Percentiles rank a stretch among this genome's conserved stretches.
phyloP scores from a whole-genome alignment of 2,888 invertebrate species.

The Philereme vetulata region DNA sequence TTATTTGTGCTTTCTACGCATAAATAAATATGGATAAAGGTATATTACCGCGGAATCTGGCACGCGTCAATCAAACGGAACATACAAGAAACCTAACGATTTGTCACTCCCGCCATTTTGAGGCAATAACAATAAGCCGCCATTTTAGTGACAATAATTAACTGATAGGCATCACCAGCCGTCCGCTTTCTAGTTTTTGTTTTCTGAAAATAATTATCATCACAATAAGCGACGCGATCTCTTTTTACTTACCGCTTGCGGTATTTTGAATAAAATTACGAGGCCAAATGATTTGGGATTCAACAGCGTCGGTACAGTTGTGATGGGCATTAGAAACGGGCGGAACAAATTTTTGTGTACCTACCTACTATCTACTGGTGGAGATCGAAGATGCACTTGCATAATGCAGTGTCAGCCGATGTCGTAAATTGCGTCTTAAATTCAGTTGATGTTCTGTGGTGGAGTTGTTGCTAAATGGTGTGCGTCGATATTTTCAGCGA shows the following conservation, averaged over 20 bases:
- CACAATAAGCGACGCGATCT: slow-evolving; percentile 78
- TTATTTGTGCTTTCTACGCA: slow-evolving; percentile 82
- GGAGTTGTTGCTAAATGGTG: slow-evolving; percentile 46
- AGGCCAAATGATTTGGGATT: slow-evolving; percentile 68
- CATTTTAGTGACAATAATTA: slow-evolving; percentile 83
- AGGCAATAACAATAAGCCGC: slow-evolving; percentile 75
- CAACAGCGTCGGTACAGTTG: slow-evolving; percentile 59
- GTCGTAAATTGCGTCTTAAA: slow-evolving; percentile 41
- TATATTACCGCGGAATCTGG: slow-evolving; percentile 75
- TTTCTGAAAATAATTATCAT: slow-evolving; percentile 82
- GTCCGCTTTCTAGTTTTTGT: slow-evolving; percentile 82
- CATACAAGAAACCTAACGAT: slow-evolving; percentile 73
- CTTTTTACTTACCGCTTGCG: slow-evolving; percentile 80
- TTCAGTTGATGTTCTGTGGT: slow-evolving; percentile 43
- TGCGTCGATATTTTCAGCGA: slow-evolving; percentile 65
- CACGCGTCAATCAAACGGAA: slow-evolving; percentile 82
- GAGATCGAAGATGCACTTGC: slow-evolving; percentile 40
- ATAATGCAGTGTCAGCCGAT: slow-evolving; percentile 31
- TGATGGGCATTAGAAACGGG: slow-evolving; percentile 63
- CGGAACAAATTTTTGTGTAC: slow-evolving; percentile 61
- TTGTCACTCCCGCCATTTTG: slow-evolving; percentile 79
- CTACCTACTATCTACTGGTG: slow-evolving; percentile 31
- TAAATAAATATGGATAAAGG: slow-evolving; percentile 79
- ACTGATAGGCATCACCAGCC: slow-evolving; percentile 77
- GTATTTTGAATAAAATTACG: slow-evolving; percentile 81